These are phyloP conservation scores for Tolmerus cingulatus DNA, from an alignment of 2,888 invertebrate species.

Conservation along the genomic window DNA sequence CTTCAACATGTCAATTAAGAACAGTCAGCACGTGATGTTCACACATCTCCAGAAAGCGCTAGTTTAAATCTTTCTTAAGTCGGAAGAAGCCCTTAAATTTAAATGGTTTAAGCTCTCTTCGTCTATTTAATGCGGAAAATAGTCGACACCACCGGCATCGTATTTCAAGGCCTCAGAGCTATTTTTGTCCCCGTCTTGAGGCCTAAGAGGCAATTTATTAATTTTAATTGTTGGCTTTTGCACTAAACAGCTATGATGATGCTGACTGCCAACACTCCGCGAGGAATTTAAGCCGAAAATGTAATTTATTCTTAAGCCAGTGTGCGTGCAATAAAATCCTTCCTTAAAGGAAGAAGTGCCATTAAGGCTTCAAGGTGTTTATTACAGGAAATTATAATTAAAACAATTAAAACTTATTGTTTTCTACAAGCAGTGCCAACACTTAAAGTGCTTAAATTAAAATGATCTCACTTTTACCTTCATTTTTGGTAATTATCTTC, in stretches of 20 bases:
- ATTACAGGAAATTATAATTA: constrained; percentile 7
- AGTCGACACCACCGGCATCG: background rate
- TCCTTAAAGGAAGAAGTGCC: background rate
- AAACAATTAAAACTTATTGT: constrained; percentile 2
- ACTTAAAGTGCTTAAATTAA: background rate
- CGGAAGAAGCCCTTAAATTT: background rate
- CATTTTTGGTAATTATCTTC: background rate
- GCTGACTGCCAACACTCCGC: background rate
- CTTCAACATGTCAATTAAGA: background rate
- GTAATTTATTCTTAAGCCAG: background rate
- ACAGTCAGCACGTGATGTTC: background rate
- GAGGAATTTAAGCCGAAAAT: background rate
- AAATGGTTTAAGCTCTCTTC: background rate
- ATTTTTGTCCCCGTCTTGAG: background rate
- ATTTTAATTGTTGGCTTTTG: constrained; percentile 12
- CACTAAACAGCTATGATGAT: constrained; percentile 19
- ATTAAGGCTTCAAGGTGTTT: background rate
- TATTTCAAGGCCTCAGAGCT: background rate
- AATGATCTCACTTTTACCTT: background rate
- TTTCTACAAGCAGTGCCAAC: background rate
- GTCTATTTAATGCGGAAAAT: background rate
- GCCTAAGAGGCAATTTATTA: background rate
- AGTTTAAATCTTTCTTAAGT: background rate
- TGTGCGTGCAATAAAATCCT: background rate
- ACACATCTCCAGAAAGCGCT: background rate